A percentile compares a stretch with the other conserved stretches of the same genome.
These are phyloP conservation scores for Proterorhinus semilunaris DNA, from an alignment of 2,113 vertebrate species.

Conservation along the genomic window DNA sequence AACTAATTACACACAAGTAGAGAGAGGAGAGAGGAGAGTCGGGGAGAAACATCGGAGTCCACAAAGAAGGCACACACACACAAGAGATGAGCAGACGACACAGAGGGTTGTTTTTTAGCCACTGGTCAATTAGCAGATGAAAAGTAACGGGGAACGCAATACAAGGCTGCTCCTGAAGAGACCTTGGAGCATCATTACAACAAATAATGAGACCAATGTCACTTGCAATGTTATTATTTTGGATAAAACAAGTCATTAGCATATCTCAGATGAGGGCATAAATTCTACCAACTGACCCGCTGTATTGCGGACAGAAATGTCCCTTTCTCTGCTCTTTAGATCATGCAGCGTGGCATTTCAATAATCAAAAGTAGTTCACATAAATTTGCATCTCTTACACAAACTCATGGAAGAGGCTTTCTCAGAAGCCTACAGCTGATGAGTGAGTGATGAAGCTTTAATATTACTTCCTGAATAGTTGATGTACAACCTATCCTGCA, in stretches of 20 bases:
- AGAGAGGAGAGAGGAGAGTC: slow-evolving; percentile 5
- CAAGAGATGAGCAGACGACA: slow-evolving; percentile 19
- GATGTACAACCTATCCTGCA: too few species aligned
- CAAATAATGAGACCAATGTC: slow-evolving; percentile 39
- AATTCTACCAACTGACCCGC: neutral
- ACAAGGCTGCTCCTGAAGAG: slow-evolving; percentile 42
- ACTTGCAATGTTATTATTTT: slow-evolving; percentile 11
- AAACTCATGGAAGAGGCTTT: too few species aligned
- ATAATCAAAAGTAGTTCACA: neutral
- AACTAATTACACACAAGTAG: slow-evolving; percentile 61
- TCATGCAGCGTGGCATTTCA: neutral
- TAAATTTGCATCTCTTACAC: neutral
- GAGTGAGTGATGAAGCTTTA: too few species aligned
- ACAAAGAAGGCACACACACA: slow-evolving; percentile 20
- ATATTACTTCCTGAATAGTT: too few species aligned
- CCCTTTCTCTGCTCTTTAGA: neutral
- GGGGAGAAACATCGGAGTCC: slow-evolving; percentile 18
- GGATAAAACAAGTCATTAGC: slow-evolving; percentile 12
- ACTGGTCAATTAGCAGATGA: slow-evolving; percentile 60
- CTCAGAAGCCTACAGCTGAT: too few species aligned
- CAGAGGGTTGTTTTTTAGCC: slow-evolving; percentile 50
- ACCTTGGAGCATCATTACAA: slow-evolving; percentile 34
- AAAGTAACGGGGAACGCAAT: slow-evolving; percentile 44
- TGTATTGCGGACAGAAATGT: neutral
- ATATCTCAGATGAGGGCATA: neutral